These are phyloP conservation scores for Parapsyche elsis DNA, from an alignment of 1,140 invertebrate genomes.

Conservation along the genomic window DNA sequence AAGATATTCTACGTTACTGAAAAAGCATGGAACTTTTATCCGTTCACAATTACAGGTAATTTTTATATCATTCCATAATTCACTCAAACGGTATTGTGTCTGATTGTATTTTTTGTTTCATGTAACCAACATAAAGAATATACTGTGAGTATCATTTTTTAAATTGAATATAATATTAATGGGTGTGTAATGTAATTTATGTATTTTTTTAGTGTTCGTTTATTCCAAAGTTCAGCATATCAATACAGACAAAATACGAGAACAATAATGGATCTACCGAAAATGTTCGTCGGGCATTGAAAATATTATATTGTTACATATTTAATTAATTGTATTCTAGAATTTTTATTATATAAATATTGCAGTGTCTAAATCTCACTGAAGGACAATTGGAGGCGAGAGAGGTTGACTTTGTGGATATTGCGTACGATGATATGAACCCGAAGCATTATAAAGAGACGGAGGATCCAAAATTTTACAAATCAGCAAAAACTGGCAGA, in stretches of 20 bases:
- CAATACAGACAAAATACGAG: slow-evolving; percentile 91
- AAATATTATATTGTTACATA: background rate
- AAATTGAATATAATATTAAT: background rate
- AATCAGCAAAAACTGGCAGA: slow-evolving; percentile 83
- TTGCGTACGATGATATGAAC: slow-evolving; percentile 86
- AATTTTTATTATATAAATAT: slow-evolving; percentile 56
- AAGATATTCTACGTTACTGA: slow-evolving; percentile 93
- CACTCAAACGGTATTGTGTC: too few species aligned
- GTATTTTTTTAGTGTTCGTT: slow-evolving; percentile 86
- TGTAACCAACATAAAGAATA: slow-evolving; percentile 67
- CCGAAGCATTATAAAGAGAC: slow-evolving; percentile 91
- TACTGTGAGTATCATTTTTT: slow-evolving; percentile 65
- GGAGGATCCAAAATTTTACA: slow-evolving; percentile 86
- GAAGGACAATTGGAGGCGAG: slow-evolving; percentile 78
- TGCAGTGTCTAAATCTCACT: slow-evolving; percentile 80
- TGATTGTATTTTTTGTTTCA: slow-evolving; percentile 59
- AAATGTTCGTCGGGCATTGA: slow-evolving; percentile 77
- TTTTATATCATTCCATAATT: too few species aligned
- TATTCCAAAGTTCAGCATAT: slow-evolving; percentile 87
- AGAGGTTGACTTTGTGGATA: slow-evolving; percentile 85
- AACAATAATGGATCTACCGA: slow-evolving; percentile 89
- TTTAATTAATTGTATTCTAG: slow-evolving; percentile 31
- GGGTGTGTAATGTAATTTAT: background rate
- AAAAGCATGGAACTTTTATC: slow-evolving; percentile 96
- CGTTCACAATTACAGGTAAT: slow-evolving; percentile 88